Percentiles rank a stretch among this genome's conserved stretches.
phyloP scores from a whole-genome alignment of 2,113 vertebrate species.

The Thunnus thynnus region DNA sequence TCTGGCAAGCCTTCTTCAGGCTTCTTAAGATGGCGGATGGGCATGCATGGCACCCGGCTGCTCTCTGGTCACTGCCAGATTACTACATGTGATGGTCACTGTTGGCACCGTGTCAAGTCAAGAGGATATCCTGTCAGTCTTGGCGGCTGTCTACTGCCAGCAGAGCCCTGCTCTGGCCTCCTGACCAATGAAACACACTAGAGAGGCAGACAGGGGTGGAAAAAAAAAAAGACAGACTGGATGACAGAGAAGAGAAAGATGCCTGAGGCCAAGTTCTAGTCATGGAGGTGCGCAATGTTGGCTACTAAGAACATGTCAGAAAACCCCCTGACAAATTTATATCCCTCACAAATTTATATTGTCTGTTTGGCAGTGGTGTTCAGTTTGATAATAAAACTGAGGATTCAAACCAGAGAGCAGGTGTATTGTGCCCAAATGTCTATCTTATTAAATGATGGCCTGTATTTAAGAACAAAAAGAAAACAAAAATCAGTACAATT shows the following conservation, averaged over 20 bases:
- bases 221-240: background rate
- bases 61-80: conserved; percentile 57
- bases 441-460: background rate
- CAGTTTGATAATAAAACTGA: conserved; percentile 9
- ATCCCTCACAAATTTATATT: conserved; percentile 9
- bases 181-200: conserved; percentile 58
- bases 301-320: conserved; percentile 24
- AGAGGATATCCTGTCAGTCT: conserved; percentile 58
- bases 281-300: conserved; percentile 32
- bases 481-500: background rate
- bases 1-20: conserved; percentile 52
- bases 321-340: conserved; percentile 25
- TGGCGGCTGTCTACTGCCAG: conserved; percentile 37
- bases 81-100: conserved; percentile 57
- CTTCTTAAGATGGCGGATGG: conserved; percentile 52
- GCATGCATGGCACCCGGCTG: conserved; percentile 56
- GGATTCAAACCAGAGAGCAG: conserved; percentile 23
- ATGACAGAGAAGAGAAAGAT: conserved; percentile 22
- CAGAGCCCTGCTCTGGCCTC: conserved; percentile 46
- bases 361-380: background rate
- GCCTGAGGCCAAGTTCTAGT: conserved; percentile 16
- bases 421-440: conserved; percentile 5
- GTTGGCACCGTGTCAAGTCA: conserved; percentile 53
- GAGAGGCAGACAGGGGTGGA: conserved; percentile 18
- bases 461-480: background rate